Evolutionary conservation across 2,888 invertebrate genomes (phyloP), one percentile per base, ranked within the genome.

Genomic region (Apodemia duryi): DNA sequence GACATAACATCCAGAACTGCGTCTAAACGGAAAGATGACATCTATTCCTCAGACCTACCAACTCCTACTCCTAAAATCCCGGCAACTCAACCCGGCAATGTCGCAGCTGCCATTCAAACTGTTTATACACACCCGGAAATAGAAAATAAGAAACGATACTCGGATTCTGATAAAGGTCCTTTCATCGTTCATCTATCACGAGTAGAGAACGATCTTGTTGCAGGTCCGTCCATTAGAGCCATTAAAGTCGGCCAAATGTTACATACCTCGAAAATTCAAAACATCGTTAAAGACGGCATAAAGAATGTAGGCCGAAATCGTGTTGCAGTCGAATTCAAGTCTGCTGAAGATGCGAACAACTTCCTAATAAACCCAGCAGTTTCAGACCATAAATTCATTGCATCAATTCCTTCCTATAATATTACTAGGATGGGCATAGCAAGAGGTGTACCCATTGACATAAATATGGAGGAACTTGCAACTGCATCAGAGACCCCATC

Each of bases 221-320:
- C 49, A 13, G 49, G 49, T 10, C 13, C 10, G 11, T 49, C 49
- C 49, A 49, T 49, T 10, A 11, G 49, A 10, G 49, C 49, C 11
- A 49, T 49, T 10, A n/a, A 49, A 10, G 11, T 49, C 4, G 13
- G 49, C 11, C 49, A 49, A 49, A 49, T 49, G 49, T 49, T 49
- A 49, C 4, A 49, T 4, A 49, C 11, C 11, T 9, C 49, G 4
- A 49, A 49, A 49, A 11, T 62, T 10, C 28, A 62, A 29, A 62
- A 62, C 29, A 62, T 62, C 10, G 13, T 2, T 9, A 29, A 28
- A 6, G 49, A 62, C 43, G 49, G 62, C 3, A 62, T 49, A 21
- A 46, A 46, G 29, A 62, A 49, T 13, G 29, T 62, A 13, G 62
- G 62, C 29, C 2, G 32, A 46, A 62, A 62, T 46, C 28, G 62